These are phyloP conservation scores for Ennomos erosarius DNA, from an alignment of 2,888 invertebrate species.

Conservation along the genomic window DNA sequence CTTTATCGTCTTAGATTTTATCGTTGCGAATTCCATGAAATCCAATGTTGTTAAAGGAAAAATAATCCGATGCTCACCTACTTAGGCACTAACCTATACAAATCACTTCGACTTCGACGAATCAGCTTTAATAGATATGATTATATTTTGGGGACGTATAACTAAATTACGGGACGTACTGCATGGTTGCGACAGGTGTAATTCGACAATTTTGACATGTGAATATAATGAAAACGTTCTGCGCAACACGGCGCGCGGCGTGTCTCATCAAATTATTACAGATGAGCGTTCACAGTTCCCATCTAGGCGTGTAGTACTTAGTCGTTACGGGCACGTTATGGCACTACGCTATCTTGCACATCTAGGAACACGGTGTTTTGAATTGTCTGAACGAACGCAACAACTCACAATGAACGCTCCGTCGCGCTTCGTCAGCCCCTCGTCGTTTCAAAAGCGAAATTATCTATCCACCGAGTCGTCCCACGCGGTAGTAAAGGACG, in stretches of 20 bases:
- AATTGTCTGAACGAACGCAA: slow-evolving; percentile 76
- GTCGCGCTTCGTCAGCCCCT: slow-evolving; percentile 59
- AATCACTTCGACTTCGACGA: too few species aligned
- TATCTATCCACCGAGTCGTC: slow-evolving; percentile 76
- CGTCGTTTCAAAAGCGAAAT: slow-evolving; percentile 76
- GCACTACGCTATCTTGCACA: slow-evolving; percentile 66
- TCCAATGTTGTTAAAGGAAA: not conserved
- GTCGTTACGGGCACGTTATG: slow-evolving; percentile 69
- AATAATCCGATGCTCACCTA: too few species aligned
- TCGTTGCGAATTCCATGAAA: slow-evolving; percentile 22
- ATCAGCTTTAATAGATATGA: too few species aligned
- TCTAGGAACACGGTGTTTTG: slow-evolving; percentile 61
- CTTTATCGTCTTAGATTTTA: slow-evolving; percentile 23
- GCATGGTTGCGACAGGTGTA: too few species aligned
- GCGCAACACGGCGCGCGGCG: not conserved
- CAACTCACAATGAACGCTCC: slow-evolving; percentile 72
- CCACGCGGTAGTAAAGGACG: slow-evolving; percentile 50
- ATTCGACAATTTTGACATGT: too few species aligned
- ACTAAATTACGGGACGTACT: too few species aligned
- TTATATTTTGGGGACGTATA: too few species aligned
- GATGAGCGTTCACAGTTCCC: slow-evolving; percentile 56
- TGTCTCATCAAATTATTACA: slow-evolving; percentile 69
- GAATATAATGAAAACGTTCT: too few species aligned
- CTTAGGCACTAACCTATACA: too few species aligned
- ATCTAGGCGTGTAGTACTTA: slow-evolving; percentile 47